Evolutionary conservation across 2,888 invertebrate species (phyloP), one percentile per base, ranked within the genome.

Genomic region (Sepiola atlantica): DNA sequence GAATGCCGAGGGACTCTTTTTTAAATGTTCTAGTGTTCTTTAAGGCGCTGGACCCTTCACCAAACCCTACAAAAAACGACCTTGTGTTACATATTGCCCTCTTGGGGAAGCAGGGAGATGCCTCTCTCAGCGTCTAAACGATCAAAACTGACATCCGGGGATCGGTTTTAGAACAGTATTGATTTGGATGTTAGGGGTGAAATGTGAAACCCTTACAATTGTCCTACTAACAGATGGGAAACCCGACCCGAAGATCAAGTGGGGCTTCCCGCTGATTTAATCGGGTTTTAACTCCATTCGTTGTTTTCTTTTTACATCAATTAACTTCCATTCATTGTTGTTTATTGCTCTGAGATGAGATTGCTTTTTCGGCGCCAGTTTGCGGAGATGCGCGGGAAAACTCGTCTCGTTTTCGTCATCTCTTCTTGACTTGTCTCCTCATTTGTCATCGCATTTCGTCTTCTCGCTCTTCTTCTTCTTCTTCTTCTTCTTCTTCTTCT

Each of bases 241-340:
- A 45, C 32, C n/a, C 16, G 77, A n/a, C 32, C n/a, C 16, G 32
- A 77, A n/a, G 77, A 77, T 77, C n/a, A 77, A 77, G 77, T 32
- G 77, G 45, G 32, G n/a, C 77, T 77, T n/a, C n/a, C 32, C 77
- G 77, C 8, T 77, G 77, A 77, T 77, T 77, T 77, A 77, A 77
- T 77, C 77, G n/a, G 77, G 77, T 77, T 77, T n/a, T 16, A 77
- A 77, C 77, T n/a, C n/a, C n/a, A 77, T 77, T 77, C 12, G 32
- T 77, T 77, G 77, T 77, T 77, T 77, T 77, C 77, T n/a, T 77
- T 77, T 77, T 77, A n/a, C 77, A 77, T 77, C 77, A 77, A 77
- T 77, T 77, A 77, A 77, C 18, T 77, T 77, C 77, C 18, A 18
- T n/a, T 77, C 77, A 77, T 18, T 77, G n/a, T 77, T 14, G n/a